Base-by-base conservation (phyloP, 2,888 invertebrate species). In the Rhyacophila evoluta region DNA sequence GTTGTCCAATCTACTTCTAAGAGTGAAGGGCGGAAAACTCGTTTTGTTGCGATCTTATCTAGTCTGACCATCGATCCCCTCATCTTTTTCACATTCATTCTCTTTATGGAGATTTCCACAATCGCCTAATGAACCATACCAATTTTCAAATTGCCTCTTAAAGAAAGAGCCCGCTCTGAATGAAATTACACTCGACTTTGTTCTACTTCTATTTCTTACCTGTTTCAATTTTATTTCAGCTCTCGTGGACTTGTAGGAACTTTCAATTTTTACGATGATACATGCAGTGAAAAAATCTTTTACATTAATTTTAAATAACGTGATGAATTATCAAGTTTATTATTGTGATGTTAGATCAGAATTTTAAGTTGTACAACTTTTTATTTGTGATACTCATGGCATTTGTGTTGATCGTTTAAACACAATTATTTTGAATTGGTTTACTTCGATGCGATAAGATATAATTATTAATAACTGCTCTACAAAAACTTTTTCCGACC, bases 1-100 rank as follows among this genome's bases (percentile, higher is more conserved):
- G 90, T 89, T 88, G 89, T 89, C 89, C 83, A 82, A 88, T 82
- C 82, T 79, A 89, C 90, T 90, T 88, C 89, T 87, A 89, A 89
- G 89, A 88, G 80, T 75, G 75, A 81, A 88, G 87, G 89, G 88
- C 89, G 89, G 90, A 90, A 89, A 89, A 89, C 89, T 77, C 72
- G 27, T 73, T 75, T 81, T 77, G 72, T 79, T 70, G 68, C 72
- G 55, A 76, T 76, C 37, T 79, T 37, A 41, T 72, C 37, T 73
- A 25, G 33, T 73, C 73, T 72, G 41, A 55, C 72, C 41, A n/a
- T 15, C 36, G 33, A 27, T 29, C 77, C 77, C 27, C 67, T n/a
- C 71, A 33, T 68, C 29, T 71, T 19, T 39, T 33, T 36, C 77
- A 36, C 77, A n/a, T 25, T 41, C 55, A 76, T 28, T 67, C 12